These are phyloP conservation scores for Chionoecetes opilio DNA, from an alignment of 1,140 invertebrate species.

Conservation along the genomic window DNA sequence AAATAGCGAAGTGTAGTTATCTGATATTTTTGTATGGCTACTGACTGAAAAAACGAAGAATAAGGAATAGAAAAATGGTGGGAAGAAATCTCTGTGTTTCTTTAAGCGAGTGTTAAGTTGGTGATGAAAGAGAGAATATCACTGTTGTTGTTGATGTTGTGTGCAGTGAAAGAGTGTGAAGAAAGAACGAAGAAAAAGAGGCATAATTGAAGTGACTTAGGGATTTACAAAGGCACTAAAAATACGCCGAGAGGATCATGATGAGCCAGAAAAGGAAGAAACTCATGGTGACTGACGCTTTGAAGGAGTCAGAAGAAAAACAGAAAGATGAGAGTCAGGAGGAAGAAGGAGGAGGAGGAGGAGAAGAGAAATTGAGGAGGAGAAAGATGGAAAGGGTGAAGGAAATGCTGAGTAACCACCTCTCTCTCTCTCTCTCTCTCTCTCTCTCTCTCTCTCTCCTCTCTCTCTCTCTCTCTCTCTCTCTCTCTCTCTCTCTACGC, in stretches of 20 bases:
- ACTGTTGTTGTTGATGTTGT: background rate
- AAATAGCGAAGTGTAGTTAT: too few species aligned
- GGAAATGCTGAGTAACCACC: background rate
- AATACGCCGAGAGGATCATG: background rate
- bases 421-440: background rate
- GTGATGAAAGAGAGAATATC: background rate
- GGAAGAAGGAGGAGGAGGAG: background rate
- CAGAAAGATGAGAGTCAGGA: background rate
- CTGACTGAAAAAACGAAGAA: background rate
- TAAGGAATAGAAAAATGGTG: background rate
- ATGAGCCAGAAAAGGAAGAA: conserved; percentile 6
- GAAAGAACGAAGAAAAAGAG: background rate
- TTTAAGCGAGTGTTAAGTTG: background rate
- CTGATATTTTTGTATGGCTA: too few species aligned
- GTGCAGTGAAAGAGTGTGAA: background rate
- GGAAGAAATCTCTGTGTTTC: background rate
- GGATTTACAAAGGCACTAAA: background rate
- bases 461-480: background rate
- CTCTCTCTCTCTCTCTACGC: background rate
- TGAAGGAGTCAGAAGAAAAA: background rate
- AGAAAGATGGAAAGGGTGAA: too few species aligned
- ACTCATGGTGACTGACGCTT: background rate
- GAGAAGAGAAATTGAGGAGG: background rate
- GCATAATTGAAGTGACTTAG: background rate
- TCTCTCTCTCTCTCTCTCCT: background rate